Base-by-base conservation (phyloP, 2,113 vertebrate species). In the Brienomyrus brachyistius region DNA sequence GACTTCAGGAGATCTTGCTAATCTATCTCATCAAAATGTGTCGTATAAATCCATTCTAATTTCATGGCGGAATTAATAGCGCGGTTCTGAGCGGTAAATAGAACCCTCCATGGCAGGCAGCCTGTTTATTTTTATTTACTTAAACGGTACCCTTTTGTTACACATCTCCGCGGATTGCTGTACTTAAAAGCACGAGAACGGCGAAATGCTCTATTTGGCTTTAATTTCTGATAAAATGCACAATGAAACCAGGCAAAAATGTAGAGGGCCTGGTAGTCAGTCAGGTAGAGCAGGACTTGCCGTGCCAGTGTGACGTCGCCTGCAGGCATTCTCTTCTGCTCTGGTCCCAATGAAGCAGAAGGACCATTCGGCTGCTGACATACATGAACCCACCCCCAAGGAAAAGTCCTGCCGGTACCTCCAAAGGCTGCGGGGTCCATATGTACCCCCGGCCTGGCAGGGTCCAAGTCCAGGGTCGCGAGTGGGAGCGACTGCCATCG, bases 11-110 rank as follows among this genome's bases (percentile, higher is more conserved):
- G 85, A 54, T 54, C 51, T 54, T 40, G 51, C 85, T 54, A 87
- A 87, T 56, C 51, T 51, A 56, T 50, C 85, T 87, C 51, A 54
- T 87, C n/a, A 87, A 87, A 87, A 87, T 56, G 51, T 87, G 51
- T 31, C 4, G 5, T 87, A 87, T 54, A 87, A 87, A 52, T 54
- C 85, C 27, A 54, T 54, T 54, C 50, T 87, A 87, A 87, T 87
- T 87, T 54, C 85, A 87, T 54, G 51, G 85, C 27, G 54, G 85
- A 87, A 87, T 54, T 87, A 54, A 87, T 87, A 54, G 50, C 7
- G n/a, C 48, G 19, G 17, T 86, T 52, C 50, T 52, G 85, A 86
- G 48, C 7, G 11, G n/a, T 52, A 86, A 86, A 86, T 86, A 87
- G 56, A 43, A 35, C 23, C 19, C 15, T 87, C 21, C 15, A 19